phyloP scores from a whole-genome alignment of 2,888 invertebrate species.

The Dasysyrphus albostriatus region DNA sequence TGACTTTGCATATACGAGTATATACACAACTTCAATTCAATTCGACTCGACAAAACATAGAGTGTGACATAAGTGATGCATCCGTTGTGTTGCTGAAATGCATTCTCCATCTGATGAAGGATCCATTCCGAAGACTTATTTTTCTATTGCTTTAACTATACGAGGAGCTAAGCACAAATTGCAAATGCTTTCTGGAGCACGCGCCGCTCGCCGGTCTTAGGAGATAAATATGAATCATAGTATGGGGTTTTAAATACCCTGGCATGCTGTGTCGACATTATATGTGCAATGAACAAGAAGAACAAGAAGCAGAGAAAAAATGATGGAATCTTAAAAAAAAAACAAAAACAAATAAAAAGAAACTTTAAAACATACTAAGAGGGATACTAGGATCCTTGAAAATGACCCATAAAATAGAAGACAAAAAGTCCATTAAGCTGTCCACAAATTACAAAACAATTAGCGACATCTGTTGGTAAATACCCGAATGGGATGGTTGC shows the following conservation, averaged over 20 bases:
- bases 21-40: conserved; percentile 43
- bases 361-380: background rate
- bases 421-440: conserved; percentile 72
- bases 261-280: conserved; percentile 51
- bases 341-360: background rate
- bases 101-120: conserved; percentile 28
- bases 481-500: conserved; percentile 36
- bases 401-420: conserved; percentile 66
- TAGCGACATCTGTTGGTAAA: conserved; percentile 70
- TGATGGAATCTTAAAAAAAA: background rate
- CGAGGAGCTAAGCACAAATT: conserved; percentile 22
- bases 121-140: background rate
- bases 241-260: conserved; percentile 26
- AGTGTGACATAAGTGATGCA: conserved; percentile 55
- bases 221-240: conserved; percentile 5
- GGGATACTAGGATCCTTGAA: conserved; percentile 38
- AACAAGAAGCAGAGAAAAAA: background rate
- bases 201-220: conserved; percentile 3
- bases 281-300: conserved; percentile 21
- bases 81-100: conserved; percentile 57
- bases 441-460: conserved; percentile 71
- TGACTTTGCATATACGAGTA: conserved; percentile 33
- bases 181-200: conserved; percentile 35
- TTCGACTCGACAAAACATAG: conserved; percentile 49
- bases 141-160: background rate